A percentile compares a stretch with the other conserved stretches of the same genome.
phyloP scores from a whole-genome alignment of 1,140 invertebrate genomes.

The Agraylea sexmaculata region DNA sequence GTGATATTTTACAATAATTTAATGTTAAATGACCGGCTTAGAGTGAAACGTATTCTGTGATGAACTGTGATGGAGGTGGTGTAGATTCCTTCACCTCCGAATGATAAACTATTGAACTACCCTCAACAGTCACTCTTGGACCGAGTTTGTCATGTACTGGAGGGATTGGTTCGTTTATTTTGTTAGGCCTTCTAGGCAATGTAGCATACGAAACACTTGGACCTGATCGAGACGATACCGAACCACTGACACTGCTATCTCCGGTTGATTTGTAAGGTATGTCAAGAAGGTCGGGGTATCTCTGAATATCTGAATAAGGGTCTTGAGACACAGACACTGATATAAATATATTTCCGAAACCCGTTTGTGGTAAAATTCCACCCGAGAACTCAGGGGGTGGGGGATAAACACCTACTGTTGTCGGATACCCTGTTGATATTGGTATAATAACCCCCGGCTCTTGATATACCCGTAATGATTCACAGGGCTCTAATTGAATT shows the following conservation, averaged over 20 bases:
- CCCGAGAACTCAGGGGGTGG: slow-evolving; percentile 30
- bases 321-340: slow-evolving; percentile 61
- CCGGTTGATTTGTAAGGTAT: slow-evolving; percentile 49
- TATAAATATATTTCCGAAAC: slow-evolving; percentile 61
- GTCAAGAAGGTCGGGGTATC: slow-evolving; percentile 68
- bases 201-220: slow-evolving; percentile 46
- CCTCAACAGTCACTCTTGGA: slow-evolving; percentile 73
- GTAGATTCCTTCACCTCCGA: slow-evolving; percentile 41
- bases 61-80: slow-evolving; percentile 12
- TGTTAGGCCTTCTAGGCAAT: slow-evolving; percentile 41
- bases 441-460: slow-evolving; percentile 25
- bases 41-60: slow-evolving; percentile 20
- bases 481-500: slow-evolving; percentile 33
- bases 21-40: slow-evolving; percentile 17
- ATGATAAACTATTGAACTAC: slow-evolving; percentile 67
- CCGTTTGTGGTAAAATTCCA: slow-evolving; percentile 19
- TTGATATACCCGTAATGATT: slow-evolving; percentile 58
- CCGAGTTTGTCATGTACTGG: slow-evolving; percentile 82
- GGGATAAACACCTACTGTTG: slow-evolving; percentile 17
- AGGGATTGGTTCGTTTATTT: slow-evolving; percentile 34
- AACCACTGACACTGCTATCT: slow-evolving; percentile 24
- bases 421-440: slow-evolving; percentile 16
- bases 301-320: slow-evolving; percentile 43
- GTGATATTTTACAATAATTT: no score
- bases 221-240: slow-evolving; percentile 18